phyloP scores from a whole-genome alignment of 2,113 vertebrate species.

The Mustela nigripes region DNA sequence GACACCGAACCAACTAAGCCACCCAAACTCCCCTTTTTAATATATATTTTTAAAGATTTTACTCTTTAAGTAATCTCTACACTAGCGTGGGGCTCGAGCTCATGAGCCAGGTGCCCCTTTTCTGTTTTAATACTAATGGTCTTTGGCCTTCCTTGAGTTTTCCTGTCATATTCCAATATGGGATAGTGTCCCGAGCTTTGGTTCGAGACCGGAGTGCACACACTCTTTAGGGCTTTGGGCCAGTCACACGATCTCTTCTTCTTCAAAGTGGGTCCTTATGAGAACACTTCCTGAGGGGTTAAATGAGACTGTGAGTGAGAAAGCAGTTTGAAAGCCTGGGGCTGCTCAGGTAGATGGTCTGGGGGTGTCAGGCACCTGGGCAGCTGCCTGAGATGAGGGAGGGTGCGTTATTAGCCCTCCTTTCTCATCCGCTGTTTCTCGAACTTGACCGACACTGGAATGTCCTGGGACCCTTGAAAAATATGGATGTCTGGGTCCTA shows the following conservation, averaged over 20 bases:
- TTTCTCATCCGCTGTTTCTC: not conserved
- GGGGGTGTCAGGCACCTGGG: not conserved
- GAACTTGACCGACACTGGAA: not conserved
- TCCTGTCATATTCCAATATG: not conserved
- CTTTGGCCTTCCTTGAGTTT: not conserved
- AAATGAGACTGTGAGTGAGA: not conserved
- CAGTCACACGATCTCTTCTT: not conserved
- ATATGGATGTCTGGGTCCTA: not conserved
- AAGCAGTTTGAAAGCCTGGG: not conserved
- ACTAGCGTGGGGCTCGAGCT: not conserved
- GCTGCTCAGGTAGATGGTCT: not conserved
- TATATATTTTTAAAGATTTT: not conserved
- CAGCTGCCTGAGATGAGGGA: not conserved
- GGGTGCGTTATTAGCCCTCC: not conserved
- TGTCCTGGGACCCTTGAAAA: not conserved
- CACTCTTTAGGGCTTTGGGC: not conserved
- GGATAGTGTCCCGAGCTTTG: not conserved
- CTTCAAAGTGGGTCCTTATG: not conserved
- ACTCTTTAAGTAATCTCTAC: not conserved
- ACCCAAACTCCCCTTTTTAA: not conserved
- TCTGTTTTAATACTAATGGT: not conserved
- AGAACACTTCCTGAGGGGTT: not conserved
- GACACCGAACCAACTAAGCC: not conserved
- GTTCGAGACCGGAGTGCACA: not conserved
- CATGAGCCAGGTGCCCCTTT: not conserved